Conservation (phyloP, 1,140 invertebrate species). For the Atta texana region DNA sequence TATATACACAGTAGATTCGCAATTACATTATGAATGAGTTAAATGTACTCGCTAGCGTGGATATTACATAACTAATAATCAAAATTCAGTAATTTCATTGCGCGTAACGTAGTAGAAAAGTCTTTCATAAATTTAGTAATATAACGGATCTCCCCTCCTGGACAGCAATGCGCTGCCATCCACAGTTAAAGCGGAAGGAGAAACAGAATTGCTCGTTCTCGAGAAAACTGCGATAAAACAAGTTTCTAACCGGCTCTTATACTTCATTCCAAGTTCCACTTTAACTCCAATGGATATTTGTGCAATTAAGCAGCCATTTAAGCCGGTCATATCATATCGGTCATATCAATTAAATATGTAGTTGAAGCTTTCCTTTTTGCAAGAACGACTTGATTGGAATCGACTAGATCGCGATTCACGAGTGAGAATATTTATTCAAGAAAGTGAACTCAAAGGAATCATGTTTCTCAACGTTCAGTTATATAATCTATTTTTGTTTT, state of each 20-base stretch:
- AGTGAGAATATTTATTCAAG: background rate
- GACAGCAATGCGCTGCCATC: background rate
- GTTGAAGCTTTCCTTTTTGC: background rate
- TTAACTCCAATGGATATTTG: background rate
- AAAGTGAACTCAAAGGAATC: background rate
- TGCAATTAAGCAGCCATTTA: background rate
- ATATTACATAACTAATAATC: slow-evolving; percentile 20
- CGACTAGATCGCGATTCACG: background rate
- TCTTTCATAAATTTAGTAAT: slow-evolving; percentile 4
- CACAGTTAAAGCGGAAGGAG: background rate
- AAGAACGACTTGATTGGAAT: background rate
- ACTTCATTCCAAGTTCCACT: background rate
- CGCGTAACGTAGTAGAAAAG: background rate
- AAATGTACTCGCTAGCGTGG: background rate
- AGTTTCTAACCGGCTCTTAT: slow-evolving; percentile 26
- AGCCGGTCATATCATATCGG: background rate
- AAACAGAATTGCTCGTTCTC: background rate
- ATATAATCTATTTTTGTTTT: background rate
- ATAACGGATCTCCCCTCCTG: slow-evolving; percentile 6
- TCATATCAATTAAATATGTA: background rate
- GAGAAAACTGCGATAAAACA: background rate
- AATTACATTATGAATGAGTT: background rate
- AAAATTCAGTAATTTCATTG: slow-evolving; percentile 10
- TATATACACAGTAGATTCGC: background rate
- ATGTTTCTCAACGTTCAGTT: background rate